Percentiles rank a stretch among this genome's conserved stretches.
These are phyloP conservation scores for Andrena dorsata DNA, from an alignment of 2,888 invertebrate genomes.

Conservation along the genomic window DNA sequence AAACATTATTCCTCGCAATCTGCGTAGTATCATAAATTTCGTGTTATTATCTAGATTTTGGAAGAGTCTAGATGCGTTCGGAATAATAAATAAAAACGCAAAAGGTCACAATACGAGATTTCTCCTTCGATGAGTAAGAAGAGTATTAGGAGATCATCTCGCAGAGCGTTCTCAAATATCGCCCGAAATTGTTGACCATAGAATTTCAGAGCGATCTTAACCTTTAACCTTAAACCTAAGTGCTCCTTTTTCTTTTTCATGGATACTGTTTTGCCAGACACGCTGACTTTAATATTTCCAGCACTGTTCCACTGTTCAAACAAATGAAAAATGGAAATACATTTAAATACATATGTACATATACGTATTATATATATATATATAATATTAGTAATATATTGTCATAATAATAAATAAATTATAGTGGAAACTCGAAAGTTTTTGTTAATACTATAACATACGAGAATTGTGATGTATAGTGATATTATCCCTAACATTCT, in stretches of 20 bases:
- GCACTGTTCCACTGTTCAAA: not conserved
- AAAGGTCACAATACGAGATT: constrained; percentile 27
- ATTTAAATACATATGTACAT: too few species aligned
- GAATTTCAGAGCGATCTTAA: not conserved
- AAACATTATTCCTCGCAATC: constrained; percentile 9
- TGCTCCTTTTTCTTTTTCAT: not conserved
- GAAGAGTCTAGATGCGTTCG: not conserved
- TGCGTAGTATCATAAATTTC: constrained; percentile 11
- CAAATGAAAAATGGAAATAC: not conserved
- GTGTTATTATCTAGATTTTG: constrained; percentile 23
- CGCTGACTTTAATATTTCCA: not conserved
- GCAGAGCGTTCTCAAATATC: not conserved
- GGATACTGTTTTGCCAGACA: not conserved
- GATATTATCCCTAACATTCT: too few species aligned
- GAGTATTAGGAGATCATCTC: constrained; percentile 8
- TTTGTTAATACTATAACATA: too few species aligned
- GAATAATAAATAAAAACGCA: constrained; percentile 28
- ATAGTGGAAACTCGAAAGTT: too few species aligned
- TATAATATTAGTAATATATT: too few species aligned
- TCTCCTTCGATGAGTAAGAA: not conserved
- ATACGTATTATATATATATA: too few species aligned
- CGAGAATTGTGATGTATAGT: too few species aligned
- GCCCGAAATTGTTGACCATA: not conserved
- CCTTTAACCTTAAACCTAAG: constrained; percentile 8
- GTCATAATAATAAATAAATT: too few species aligned